Conservation (phyloP, 2,113 vertebrate genomes). For the Phasianus colchicus region DNA sequence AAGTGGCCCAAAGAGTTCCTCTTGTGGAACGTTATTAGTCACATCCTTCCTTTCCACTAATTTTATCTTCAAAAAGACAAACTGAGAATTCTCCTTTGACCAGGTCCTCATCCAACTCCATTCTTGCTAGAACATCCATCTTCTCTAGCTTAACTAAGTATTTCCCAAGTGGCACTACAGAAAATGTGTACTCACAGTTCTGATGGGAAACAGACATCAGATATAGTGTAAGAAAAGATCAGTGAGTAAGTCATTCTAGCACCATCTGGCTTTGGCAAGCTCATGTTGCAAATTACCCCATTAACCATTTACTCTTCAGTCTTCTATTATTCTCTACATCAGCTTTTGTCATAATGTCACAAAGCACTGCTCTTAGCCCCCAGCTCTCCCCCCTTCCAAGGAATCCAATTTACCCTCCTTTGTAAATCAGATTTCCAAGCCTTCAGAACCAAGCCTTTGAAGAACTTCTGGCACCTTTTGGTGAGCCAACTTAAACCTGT, state of each 20-base stretch:
- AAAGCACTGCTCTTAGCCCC: not conserved
- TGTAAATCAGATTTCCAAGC: rapidly evolving
- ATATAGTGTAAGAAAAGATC: not conserved
- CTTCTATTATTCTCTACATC: not conserved
- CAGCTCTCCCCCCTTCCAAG: not conserved
- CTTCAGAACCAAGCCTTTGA: not conserved
- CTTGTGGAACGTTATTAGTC: not conserved
- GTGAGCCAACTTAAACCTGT: not conserved
- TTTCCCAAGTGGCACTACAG: constrained; percentile 18
- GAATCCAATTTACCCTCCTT: not conserved
- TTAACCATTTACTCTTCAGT: not conserved
- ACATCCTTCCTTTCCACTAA: not conserved
- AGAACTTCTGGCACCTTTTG: constrained; percentile 20
- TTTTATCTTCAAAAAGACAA: constrained; percentile 12
- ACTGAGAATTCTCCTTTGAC: not conserved
- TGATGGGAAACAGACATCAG: not conserved
- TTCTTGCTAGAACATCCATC: not conserved
- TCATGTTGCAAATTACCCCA: not conserved
- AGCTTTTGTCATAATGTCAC: not conserved
- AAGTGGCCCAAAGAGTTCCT: not conserved
- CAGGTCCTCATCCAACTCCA: not conserved
- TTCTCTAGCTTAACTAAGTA: not conserved
- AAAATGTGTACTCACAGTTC: not conserved
- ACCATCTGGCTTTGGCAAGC: not conserved
- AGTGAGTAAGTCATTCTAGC: not conserved